These are phyloP conservation scores for Callyntrura sp. DNA, from an alignment of 2,888 invertebrate genomes.

Conservation along the genomic window DNA sequence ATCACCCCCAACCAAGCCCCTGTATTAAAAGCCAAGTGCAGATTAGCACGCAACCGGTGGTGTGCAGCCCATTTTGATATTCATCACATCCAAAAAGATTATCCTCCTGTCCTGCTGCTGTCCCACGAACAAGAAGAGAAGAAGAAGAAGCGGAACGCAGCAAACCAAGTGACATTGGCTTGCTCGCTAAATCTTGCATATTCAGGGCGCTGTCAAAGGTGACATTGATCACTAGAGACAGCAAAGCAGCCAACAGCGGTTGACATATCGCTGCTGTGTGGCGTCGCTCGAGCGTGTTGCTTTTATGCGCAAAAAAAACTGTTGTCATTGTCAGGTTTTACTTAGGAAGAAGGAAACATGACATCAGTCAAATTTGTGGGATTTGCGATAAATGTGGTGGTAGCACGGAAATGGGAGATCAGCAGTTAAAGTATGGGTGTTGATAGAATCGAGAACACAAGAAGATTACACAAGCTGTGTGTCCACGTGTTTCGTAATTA, in stretches of 20 bases:
- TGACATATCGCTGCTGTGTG: background rate
- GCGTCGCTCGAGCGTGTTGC: no score
- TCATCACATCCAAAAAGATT: constrained; percentile 22
- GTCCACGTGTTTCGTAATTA: no score
- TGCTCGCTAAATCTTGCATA: background rate
- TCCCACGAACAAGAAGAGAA: background rate
- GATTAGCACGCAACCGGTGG: constrained; percentile 1
- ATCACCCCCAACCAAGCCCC: constrained; percentile 6
- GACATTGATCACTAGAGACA: constrained; percentile 32
- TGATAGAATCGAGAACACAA: no score
- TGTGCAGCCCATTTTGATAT: constrained; percentile 6
- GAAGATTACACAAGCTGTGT: no score
- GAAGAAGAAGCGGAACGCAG: no score
- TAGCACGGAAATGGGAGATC: no score
- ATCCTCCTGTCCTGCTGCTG: constrained; percentile 4
- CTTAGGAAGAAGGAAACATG: constrained; percentile 3
- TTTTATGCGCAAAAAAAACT: no score
- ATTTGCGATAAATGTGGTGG: background rate
- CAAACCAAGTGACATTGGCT: no score
- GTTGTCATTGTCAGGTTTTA: background rate
- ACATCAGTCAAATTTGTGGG: constrained; percentile 19
- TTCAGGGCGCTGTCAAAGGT: constrained; percentile 24
- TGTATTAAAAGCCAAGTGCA: no score
- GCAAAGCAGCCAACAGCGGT: no score
- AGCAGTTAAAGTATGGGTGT: no score